These are phyloP conservation scores for Falcaria lacertinaria DNA, from an alignment of 2,888 invertebrate genomes.

Conservation along the genomic window DNA sequence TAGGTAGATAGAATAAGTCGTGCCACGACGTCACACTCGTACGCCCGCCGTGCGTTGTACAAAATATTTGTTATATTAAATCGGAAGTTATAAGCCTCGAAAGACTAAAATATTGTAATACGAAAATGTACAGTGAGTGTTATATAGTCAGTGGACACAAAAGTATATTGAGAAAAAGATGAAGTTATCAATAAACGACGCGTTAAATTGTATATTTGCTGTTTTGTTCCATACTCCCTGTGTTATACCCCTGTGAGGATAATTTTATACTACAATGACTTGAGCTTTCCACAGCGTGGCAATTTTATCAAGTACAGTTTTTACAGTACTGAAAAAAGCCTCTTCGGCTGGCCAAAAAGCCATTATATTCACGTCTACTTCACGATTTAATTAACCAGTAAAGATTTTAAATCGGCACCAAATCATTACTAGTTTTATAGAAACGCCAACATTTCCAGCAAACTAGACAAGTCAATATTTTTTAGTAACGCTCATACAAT, in stretches of 20 bases:
- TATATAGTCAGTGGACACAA: constrained; percentile 80
- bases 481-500: constrained; percentile 20
- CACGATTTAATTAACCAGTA: neutral
- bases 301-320: too few species aligned
- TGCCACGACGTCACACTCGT: constrained; percentile 71
- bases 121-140: constrained; percentile 80
- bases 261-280: too few species aligned
- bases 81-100: constrained; percentile 72
- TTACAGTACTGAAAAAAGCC: neutral
- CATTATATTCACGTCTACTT: neutral
- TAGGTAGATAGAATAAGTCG: constrained; percentile 73
- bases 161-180: constrained; percentile 76
- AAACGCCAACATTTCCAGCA: too few species aligned
- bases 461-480: constrained; percentile 9
- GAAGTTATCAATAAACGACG: constrained; percentile 78
- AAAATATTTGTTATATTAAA: constrained; percentile 77
- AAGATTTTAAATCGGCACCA: neutral
- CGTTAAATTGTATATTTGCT: constrained; percentile 68
- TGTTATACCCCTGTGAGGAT: constrained; percentile 16
- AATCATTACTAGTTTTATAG: too few species aligned
- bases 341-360: neutral
- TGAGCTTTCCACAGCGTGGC: too few species aligned
- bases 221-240: constrained; percentile 64
- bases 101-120: constrained; percentile 79
- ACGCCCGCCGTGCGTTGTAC: constrained; percentile 75